Conservation (phyloP, 2,888 invertebrate genomes). For the Drosophila niveifrons region DNA sequence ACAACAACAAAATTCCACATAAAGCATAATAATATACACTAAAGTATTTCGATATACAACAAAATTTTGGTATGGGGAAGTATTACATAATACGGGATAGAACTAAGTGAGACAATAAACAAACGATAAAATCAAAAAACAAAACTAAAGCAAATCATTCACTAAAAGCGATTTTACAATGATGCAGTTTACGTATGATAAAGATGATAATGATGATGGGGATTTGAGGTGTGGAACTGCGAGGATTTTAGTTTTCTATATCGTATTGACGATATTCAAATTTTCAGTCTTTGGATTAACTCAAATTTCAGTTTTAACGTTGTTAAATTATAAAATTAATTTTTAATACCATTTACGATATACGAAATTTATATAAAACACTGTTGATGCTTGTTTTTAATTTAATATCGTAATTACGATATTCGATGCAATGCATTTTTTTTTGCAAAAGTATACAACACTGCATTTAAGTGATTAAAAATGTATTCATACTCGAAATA, state of each 20-base stretch:
- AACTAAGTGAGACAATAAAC: constrained; percentile 9
- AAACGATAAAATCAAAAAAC: constrained; percentile 12
- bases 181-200: constrained; percentile 41
- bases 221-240: not conserved
- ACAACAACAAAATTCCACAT: constrained; percentile 6
- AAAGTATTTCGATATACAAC: constrained; percentile 14
- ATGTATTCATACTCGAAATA: too few relatives aligned
- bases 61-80: not conserved
- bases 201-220: constrained; percentile 11
- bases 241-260: not conserved
- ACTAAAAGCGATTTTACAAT: constrained; percentile 72
- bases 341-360: not conserved
- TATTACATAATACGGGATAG: constrained; percentile 6
- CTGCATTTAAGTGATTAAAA: too few relatives aligned
- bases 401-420: too few relatives aligned
- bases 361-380: not conserved
- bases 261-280: not conserved
- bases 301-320: too few relatives aligned
- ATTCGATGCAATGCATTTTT: too few relatives aligned
- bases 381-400: too few relatives aligned
- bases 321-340: too few relatives aligned
- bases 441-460: too few relatives aligned
- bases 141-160: constrained; percentile 65
- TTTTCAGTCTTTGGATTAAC: not conserved
- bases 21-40: constrained; percentile 30